Percentiles rank a stretch among this genome's conserved stretches.
These are phyloP conservation scores for Oryzias melastigma DNA, from an alignment of 2,113 vertebrate species.

Conservation along the genomic window DNA sequence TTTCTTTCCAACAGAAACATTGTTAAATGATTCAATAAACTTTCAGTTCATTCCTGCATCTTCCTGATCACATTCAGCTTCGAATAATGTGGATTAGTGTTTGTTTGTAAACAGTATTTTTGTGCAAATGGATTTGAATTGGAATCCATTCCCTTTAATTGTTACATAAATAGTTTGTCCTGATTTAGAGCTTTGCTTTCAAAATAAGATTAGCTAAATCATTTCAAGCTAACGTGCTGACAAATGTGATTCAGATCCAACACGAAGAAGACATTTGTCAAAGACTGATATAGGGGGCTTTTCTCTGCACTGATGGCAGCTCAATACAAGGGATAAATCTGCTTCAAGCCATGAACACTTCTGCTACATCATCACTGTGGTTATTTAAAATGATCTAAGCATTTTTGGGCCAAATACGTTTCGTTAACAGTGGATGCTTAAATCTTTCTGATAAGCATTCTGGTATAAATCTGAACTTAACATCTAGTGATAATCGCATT, in stretches of 20 bases:
- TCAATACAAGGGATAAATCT: slow-evolving; percentile 9
- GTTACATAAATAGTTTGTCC: slow-evolving; percentile 16
- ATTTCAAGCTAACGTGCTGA: slow-evolving; percentile 15
- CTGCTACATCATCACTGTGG: slow-evolving; percentile 11
- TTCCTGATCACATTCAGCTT: slow-evolving; percentile 9
- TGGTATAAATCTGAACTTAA: too few relatives aligned
- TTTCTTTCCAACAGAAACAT: slow-evolving; percentile 20
- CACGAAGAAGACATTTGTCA: not conserved
- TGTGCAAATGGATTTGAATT: too few relatives aligned
- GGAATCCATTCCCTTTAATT: slow-evolving; percentile 2
- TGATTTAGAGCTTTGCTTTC: slow-evolving; percentile 18
- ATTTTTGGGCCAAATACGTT: slow-evolving; percentile 12
- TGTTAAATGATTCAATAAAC: not conserved
- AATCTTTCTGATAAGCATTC: slow-evolving; percentile 11
- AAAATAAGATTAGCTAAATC: slow-evolving; percentile 11
- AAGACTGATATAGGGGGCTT: slow-evolving; percentile 5
- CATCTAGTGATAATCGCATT: too few relatives aligned
- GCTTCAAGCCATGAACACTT: slow-evolving; percentile 14
- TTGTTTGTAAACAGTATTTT: slow-evolving; percentile 13
- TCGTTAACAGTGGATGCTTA: slow-evolving; percentile 1
- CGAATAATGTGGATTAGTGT: slow-evolving; percentile 19
- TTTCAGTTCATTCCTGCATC: slow-evolving; percentile 8
- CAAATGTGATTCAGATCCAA: slow-evolving; percentile 11
- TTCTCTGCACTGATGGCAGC: slow-evolving; percentile 3
- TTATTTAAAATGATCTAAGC: not conserved